Percentiles rank a stretch among this genome's conserved stretches.
Conservation (phyloP, 2,113 vertebrate genomes). For the Aegotheles bennettii region DNA sequence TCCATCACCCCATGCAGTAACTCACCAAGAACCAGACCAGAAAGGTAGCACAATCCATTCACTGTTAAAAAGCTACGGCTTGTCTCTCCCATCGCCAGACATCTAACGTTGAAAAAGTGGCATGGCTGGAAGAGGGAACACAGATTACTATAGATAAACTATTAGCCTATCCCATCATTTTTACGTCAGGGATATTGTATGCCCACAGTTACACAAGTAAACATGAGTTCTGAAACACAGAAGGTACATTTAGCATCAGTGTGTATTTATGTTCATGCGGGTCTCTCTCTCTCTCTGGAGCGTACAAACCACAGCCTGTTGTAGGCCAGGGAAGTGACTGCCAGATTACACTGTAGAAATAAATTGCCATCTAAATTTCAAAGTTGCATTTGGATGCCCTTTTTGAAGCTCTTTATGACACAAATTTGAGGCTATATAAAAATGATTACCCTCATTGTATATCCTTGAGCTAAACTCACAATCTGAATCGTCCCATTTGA, state of each 20-base stretch:
- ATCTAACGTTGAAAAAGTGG: fast-evolving
- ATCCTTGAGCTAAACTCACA: constrained; percentile 22
- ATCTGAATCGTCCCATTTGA: constrained; percentile 10
- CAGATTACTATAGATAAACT: neutral
- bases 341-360: neutral
- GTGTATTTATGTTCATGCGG: neutral
- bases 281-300: neutral
- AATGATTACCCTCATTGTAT: constrained; percentile 36
- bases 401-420: constrained; percentile 41
- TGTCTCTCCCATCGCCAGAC: neutral
- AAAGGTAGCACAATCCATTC: neutral
- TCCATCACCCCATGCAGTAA: neutral
- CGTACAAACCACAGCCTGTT: neutral
- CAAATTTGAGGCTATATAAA: constrained; percentile 43
- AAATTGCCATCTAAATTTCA: constrained; percentile 24
- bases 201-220: neutral
- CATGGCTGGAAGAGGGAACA: neutral
- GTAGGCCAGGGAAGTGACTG: neutral
- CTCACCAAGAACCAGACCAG: neutral
- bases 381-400: neutral
- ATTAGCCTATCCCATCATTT: neutral
- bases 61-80: neutral
- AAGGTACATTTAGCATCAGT: neutral
- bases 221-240: neutral
- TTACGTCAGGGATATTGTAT: neutral